Percentiles rank a stretch among this genome's conserved stretches.
phyloP scores from a whole-genome alignment of 1,140 invertebrate genomes.

The Gonioctena quinquepunctata region DNA sequence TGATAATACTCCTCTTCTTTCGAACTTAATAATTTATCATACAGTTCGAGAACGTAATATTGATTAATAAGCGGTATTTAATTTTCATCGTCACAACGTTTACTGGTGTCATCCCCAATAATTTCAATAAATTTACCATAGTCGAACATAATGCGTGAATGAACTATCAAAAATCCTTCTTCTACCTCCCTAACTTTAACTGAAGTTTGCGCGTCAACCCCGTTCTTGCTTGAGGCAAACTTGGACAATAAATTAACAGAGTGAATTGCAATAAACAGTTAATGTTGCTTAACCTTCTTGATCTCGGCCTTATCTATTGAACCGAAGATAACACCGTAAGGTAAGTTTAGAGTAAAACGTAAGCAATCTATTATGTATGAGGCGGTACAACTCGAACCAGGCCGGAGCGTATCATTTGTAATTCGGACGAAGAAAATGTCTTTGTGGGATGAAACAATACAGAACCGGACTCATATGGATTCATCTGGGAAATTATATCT shows the following conservation, averaged over 20 bases:
- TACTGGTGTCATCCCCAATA: no score
- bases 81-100: no score
- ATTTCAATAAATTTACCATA: no score
- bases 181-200: no score
- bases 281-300: conserved; percentile 56
- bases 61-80: no score
- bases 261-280: conserved; percentile 54
- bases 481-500: no score
- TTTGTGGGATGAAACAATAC: background rate
- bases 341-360: conserved; percentile 50
- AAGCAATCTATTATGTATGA: conserved; percentile 54
- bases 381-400: conserved; percentile 28
- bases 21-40: no score
- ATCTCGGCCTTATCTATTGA: conserved; percentile 50
- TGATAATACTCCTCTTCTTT: no score
- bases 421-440: conserved; percentile 31
- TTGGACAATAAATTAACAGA: conserved; percentile 18
- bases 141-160: no score
- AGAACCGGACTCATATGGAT: background rate
- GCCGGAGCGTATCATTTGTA: conserved; percentile 30
- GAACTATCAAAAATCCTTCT: no score
- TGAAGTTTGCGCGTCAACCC: no score
- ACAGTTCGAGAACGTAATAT: no score
- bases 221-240: background rate
- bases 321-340: conserved; percentile 52